Base-by-base conservation (phyloP, 2,113 vertebrate species). In the Hiodon alosoides region DNA sequence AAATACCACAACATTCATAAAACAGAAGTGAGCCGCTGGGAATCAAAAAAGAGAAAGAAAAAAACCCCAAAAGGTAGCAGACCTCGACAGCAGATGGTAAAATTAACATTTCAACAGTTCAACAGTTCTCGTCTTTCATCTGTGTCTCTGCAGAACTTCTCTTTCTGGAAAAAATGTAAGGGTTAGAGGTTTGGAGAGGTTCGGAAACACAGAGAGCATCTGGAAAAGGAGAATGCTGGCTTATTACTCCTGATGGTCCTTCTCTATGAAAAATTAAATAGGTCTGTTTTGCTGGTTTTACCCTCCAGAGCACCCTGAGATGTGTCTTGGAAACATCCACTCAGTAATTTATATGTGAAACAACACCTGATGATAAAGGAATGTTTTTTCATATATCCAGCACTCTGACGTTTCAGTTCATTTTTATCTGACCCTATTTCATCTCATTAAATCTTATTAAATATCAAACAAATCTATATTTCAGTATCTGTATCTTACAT, bases 191-290 rank as follows among this genome's bases (percentile, higher is more conserved):
- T 92, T 93, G 92, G 91, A 93, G 88, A 92, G 93, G 95, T 93
- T 88, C 90, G 92, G 88, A 92, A 92, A 93, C 90, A 92, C 84
- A 92, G 93, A 94, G 95, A 94, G 96, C 93, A 96, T 95, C 94
- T 98, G 94, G 94, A 98, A 95, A 95, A 93, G 85, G 91, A 91
- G 93, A 94, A 94, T 95, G 94, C 91, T 95, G 94, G 93, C 91
- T 95, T 95, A 95, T 96, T 94, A 94, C 94, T 93, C 95, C 93
- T 95, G 83, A 92, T 93, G 93, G 92, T 94, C 91, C 86, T 90
- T 89, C 88, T 89, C 93, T 87, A 97, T 98, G 93, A 98, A 98
- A 98, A 95, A 95, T 97, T 94, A 95, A 98, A 94, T 91, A 95
- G 91, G 92, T 91, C 93, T 95, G 92, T 95, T 98, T 96, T 92